These are phyloP conservation scores for Ctenopoma kingsleyae DNA, from an alignment of 2,797 vertebrate genomes.

Conservation along the genomic window DNA sequence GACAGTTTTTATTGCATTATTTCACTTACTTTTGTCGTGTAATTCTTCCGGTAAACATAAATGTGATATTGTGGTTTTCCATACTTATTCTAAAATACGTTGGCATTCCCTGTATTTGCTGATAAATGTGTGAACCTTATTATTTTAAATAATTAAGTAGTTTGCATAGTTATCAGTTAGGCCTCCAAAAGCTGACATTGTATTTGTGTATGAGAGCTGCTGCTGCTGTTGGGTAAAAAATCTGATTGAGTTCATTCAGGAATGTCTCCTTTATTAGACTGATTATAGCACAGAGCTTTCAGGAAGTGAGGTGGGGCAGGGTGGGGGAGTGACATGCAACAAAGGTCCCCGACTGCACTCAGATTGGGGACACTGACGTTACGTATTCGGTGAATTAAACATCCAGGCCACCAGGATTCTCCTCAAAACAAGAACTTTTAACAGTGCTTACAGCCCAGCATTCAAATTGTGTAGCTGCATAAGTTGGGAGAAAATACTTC, in stretches of 20 bases:
- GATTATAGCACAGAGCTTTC: conserved; percentile 17
- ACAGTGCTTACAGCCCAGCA: not conserved
- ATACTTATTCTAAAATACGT: not conserved
- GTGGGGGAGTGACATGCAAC: not conserved
- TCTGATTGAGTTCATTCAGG: conserved; percentile 6
- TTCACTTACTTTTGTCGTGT: not conserved
- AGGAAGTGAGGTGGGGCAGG: conserved; percentile 26
- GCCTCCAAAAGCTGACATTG: not conserved
- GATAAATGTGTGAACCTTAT: not conserved
- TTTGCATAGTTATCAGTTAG: not conserved
- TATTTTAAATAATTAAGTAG: not conserved
- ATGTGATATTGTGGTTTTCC: not conserved
- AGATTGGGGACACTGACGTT: not conserved
- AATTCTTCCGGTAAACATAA: not conserved
- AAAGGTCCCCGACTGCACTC: conserved; percentile 5
- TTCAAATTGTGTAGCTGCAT: not conserved
- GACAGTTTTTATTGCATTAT: not conserved
- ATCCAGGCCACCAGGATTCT: not conserved
- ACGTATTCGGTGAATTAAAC: not conserved
- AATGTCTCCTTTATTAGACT: conserved; percentile 35
- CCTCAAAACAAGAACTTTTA: not conserved
- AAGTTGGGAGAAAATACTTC: not conserved
- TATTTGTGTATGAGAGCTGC: not conserved
- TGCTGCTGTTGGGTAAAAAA: not conserved
- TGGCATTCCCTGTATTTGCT: not conserved